Base-by-base conservation (phyloP, 2,113 vertebrate genomes). In the Dunckerocampus dactyliophorus region DNA sequence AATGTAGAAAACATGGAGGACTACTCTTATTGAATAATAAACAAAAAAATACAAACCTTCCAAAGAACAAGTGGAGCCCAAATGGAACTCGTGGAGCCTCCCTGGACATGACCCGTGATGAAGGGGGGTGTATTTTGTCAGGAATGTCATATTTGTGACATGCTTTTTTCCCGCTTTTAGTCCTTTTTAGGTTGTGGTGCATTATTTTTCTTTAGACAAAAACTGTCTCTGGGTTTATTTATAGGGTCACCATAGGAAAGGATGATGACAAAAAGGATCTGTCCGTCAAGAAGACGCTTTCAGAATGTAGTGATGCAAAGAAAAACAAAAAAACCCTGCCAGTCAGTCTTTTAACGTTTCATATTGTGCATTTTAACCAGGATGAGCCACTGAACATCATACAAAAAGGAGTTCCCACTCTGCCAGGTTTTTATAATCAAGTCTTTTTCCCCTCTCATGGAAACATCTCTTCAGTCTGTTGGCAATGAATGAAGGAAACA, bases 201-300 rank as follows among this genome's bases (percentile, higher is more conserved):
- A 77, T 86, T 85, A 37, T 75, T 81, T 80, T 71, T 62, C 56
- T 71, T 76, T 80, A 79, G 82, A 76, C 68, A 58, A 13, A 43
- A 78, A 76, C 72, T 82, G 79, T 84, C 75, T 82, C 73, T 85
- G 80, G 87, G 82, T 88, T 87, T 90, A 91, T 90, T 89, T 89
- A 88, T 85, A 85, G 86, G 78, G 85, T 89, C 80, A 82, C 81
- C 74, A 84, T 83, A 89, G 86, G 83, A 80, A 82, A 65, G 76
- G 77, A 81, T 69, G 59, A 81, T 71, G 75, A 70, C 81, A 34
- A 34, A 34, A 34, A 34, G 31, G 31, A 34, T 34, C 82, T 65
- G 20, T 76, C 56, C 50, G 74, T 86, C 75, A 47, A 63, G 75
- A 76, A 77, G 65, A 81, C 81, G 79, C 72, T 78, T 87, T 88